phyloP scores from a whole-genome alignment of 1,140 invertebrate species.

The Ceratosolen fusciceps region DNA sequence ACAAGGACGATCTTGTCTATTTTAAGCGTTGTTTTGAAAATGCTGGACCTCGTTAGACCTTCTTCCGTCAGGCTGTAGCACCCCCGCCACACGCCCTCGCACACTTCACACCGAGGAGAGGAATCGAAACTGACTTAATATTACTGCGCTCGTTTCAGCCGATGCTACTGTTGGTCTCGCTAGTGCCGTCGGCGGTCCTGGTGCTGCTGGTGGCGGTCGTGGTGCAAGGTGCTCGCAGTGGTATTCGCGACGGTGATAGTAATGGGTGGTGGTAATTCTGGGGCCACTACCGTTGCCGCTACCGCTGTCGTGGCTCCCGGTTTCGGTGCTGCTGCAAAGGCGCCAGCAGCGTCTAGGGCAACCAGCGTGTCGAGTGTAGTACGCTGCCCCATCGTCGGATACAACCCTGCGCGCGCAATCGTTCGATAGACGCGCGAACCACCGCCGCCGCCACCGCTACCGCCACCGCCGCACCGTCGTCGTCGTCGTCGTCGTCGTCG shows the following conservation, averaged over 20 bases:
- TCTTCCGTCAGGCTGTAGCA: background rate
- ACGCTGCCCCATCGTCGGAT: background rate
- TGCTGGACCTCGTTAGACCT: slow-evolving; percentile 26
- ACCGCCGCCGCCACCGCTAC: slow-evolving; percentile 62
- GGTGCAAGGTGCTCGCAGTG: no score
- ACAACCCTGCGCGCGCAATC: slow-evolving; percentile 68
- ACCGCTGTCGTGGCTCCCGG: background rate
- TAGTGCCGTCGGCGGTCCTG: background rate
- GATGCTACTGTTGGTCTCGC: no score
- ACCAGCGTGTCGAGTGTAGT: background rate
- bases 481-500: slow-evolving; percentile 31
- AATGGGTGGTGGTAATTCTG: background rate
- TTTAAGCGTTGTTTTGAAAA: slow-evolving; percentile 41
- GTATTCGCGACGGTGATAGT: no score
- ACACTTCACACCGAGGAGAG: slow-evolving; percentile 1
- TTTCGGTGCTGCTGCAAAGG: background rate
- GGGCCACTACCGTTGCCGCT: background rate
- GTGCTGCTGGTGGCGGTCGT: background rate
- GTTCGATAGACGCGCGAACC: slow-evolving; percentile 68
- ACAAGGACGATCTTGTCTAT: background rate
- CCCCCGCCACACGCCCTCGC: slow-evolving; percentile 8
- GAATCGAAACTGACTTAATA: background rate
- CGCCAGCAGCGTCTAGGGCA: slow-evolving; percentile 7
- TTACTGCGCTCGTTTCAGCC: no score
- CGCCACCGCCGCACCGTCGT: slow-evolving; percentile 44